Percentiles rank a stretch among this genome's conserved stretches.
Conservation (phyloP, 2,797 vertebrate species). For the Sebastes oblongus region DNA sequence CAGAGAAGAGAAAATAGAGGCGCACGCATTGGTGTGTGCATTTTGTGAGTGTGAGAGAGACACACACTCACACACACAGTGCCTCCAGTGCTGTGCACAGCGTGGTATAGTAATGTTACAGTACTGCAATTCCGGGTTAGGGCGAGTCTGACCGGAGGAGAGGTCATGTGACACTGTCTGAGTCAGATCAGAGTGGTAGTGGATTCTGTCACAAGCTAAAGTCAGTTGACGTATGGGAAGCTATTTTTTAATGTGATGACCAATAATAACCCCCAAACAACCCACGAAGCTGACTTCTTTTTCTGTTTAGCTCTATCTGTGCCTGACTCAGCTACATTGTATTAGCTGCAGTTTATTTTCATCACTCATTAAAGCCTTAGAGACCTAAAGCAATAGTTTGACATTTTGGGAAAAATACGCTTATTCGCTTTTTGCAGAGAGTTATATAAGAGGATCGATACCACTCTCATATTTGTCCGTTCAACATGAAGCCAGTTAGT, state of each 20-base stretch:
- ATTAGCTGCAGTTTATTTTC: conserved; percentile 3
- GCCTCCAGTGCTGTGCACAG: conserved; percentile 17
- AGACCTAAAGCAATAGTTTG: neutral
- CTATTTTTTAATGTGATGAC: conserved; percentile 24
- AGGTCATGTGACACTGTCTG: conserved; percentile 34
- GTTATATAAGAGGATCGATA: neutral
- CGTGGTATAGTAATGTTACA: conserved; percentile 28
- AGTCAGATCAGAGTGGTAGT: conserved; percentile 9
- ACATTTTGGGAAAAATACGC: neutral
- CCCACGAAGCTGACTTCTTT: neutral
- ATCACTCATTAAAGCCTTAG: neutral
- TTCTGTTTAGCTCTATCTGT: neutral
- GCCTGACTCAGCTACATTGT: neutral
- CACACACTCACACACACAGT: neutral
- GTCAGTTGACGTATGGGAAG: neutral
- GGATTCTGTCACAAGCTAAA: neutral
- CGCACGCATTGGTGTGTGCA: neutral
- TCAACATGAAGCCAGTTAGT: neutral
- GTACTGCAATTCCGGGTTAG: conserved; percentile 51
- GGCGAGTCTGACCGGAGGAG: conserved; percentile 44
- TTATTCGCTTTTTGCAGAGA: neutral
- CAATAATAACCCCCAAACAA: conserved; percentile 1
- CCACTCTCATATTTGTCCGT: neutral
- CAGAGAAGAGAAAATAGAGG: conserved; percentile 33
- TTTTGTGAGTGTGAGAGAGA: neutral